Base-by-base conservation (phyloP, 1,140 invertebrate species). In the Drosophila malerkotliana region DNA sequence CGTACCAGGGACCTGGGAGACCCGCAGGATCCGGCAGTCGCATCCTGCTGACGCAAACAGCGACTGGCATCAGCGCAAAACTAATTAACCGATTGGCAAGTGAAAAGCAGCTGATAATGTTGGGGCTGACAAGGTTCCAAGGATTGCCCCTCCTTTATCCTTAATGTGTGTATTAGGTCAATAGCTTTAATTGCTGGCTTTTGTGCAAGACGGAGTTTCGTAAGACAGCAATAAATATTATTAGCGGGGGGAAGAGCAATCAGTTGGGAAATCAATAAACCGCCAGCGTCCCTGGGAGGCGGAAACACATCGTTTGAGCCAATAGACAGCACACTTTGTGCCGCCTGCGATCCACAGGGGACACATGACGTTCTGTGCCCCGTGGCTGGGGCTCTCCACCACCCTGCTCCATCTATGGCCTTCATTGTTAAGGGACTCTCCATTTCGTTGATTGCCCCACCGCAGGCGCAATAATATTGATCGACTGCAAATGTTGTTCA, bases 61-160 rank as follows among this genome's bases (percentile, higher is more conserved):
- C 55, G 45, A 51, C 4, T 69, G 57, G 57, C 56, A 60, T 69
- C 54, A 56, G 54, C 59, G 59, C 48, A 53, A 77, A 72, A 72
- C 58, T 77, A 77, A 77, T 77, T 77, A 77, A 62, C 59, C 75
- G 61, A 77, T 77, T 77, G 73, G 37, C 66, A 77, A 59, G 41
- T 69, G 54, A 55, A 66, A 47, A 15, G 48, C 41, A 56, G 32
- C 52, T 69, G 67, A 69, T 69, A 69, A 69, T 69, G 9, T 37
- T 10, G 2, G 6, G 21, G 39, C 44, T 21, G 44, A 18, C 18
- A 45, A 44, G 24, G 12, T 59, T 24, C 30, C 4, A 24, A 34
- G 47, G 30, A 60, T 24, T 37, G 12, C 18, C 21, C 47, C 18
- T 24, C 4, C 14, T 14, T 3, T 14, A 26, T 15, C 4, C 14